Evolutionary conservation across 2,888 invertebrate species (phyloP).

Genomic region (Eilema depressum): DNA sequence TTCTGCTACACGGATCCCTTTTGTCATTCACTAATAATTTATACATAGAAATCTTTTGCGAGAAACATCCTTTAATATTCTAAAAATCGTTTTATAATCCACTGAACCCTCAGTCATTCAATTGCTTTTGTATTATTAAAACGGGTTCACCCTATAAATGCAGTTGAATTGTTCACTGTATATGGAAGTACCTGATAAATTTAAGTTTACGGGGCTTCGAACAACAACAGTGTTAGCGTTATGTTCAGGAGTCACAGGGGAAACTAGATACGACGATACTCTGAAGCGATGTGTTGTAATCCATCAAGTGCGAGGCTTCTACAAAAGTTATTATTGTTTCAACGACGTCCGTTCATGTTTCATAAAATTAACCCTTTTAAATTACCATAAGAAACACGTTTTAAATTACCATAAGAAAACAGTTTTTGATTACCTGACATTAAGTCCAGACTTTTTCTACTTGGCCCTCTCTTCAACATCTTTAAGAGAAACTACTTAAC

Average conservation of each 20-base stretch:
- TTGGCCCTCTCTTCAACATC: not conserved
- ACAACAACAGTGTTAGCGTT: conserved; percentile 20
- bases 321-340: not conserved
- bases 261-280: conserved; percentile 14
- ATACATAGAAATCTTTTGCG: conserved; percentile 34
- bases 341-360: not conserved
- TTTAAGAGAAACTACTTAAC: not conserved
- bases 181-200: conserved; percentile 25
- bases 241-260: conserved; percentile 13
- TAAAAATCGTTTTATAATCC: conserved; percentile 38
- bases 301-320: not conserved
- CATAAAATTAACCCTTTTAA: not conserved
- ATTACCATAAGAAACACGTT: not conserved
- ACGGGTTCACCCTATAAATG: conserved; percentile 25
- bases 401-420: not conserved
- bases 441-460: too few relatives aligned
- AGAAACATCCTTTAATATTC: conserved; percentile 26
- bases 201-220: conserved; percentile 41
- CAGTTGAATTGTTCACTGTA: conserved; percentile 27
- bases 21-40: conserved; percentile 44
- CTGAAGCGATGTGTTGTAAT: conserved; percentile 9
- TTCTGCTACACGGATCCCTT: conserved; percentile 32
- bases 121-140: conserved; percentile 41
- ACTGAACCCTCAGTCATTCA: conserved; percentile 34
- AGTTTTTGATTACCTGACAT: not conserved